Evolutionary conservation across 2,113 vertebrate genomes (phyloP), one percentile per base, ranked within the genome.

Genomic region (Sapayoa aenigma): DNA sequence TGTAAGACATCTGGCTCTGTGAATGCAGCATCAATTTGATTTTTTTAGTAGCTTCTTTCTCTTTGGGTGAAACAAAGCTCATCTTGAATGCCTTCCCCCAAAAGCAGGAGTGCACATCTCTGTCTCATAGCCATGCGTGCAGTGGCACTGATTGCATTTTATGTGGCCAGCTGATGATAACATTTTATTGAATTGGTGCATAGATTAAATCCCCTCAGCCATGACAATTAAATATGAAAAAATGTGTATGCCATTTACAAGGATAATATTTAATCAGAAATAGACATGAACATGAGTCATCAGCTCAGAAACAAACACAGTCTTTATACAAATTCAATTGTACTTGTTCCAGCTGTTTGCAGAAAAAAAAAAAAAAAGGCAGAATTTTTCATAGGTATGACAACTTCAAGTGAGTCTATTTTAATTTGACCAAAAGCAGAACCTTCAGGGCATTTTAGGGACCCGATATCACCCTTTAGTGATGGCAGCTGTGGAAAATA

Each of bases 261-360:
- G 81, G 96, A 87, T 89, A 94, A 94, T 95, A 91, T 96, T 97
- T 96, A 98, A 95, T 96, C 92, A 97, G 77, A 96, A 95, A 96
- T 79, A 95, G 92, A 88, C 89, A 97, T 93, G 84, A 94, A 95
- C 88, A 95, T 82, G 87, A 96, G 91, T 95, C 94, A 93, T 60
- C 92, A 84, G 75, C 89, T 96, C 89, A 90, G 89, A 81, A 97
- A 96, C 82, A 95, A 95, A 89, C 74, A 56, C 60, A 66, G 60
- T 78, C 72, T 60, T 92, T 66, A 90, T 78, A 94, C 78, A 94
- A 97, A 97, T 96, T 94, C 94, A 94, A 87, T 87, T 94, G 86
- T 96, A 90, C 71, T 88, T 82, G 59, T 95, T 96, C 84, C 87
- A 97, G 84, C 78, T 96, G 78, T 95, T 95, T 79, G 58, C 47